Evolutionary conservation across 1,140 invertebrate species (phyloP), one percentile per base, ranked within the genome.

Genomic region (Eupeodes corollae): DNA sequence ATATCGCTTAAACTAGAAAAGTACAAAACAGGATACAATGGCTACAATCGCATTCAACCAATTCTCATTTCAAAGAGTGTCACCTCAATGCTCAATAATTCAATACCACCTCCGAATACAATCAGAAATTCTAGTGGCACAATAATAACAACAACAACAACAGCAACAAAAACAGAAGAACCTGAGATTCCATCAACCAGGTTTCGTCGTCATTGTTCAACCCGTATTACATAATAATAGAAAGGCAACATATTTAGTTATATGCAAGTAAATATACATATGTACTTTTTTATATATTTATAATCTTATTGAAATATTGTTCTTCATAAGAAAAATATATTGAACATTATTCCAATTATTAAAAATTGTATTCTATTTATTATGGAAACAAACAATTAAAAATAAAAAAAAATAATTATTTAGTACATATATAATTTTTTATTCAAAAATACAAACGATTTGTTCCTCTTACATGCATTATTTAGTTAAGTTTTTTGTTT

Each of bases 51-150:
- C 2, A 65, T 66, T 44, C 62, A 66, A 39, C 58, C 63, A 3
- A 59, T 66, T 32, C 54, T 61, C 0, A 47, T 66, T 13, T 61
- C 63, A 38, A 63, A 64, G 40, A 66, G 63, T 51, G 63, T 66
- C 26, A 61, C 57, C 2, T 62, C 65, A 26, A 66, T 66, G 63
- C 50, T 66, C 0, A 66, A 65, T 30, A 66, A 66, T 56, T 62
- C 63, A 0, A 37, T 65, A 49, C 63, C 62, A 5, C 18, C 47
- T 1, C 45, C 45, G 44, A 11, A 54, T 46, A 35, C 46, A 16
- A 41, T 46, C 6, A 42, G 42, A 19, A 44, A 37, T 44, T 47
- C n/a, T n/a, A n/a, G n/a, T n/a, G 32, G 33, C n/a, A 19, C 32
- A 18, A 38, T 39, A 18, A 32, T 5, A n/a, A 2, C 32, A 34